phyloP scores from a whole-genome alignment of 2,113 vertebrate genomes.

The Burhinus oedicnemus region DNA sequence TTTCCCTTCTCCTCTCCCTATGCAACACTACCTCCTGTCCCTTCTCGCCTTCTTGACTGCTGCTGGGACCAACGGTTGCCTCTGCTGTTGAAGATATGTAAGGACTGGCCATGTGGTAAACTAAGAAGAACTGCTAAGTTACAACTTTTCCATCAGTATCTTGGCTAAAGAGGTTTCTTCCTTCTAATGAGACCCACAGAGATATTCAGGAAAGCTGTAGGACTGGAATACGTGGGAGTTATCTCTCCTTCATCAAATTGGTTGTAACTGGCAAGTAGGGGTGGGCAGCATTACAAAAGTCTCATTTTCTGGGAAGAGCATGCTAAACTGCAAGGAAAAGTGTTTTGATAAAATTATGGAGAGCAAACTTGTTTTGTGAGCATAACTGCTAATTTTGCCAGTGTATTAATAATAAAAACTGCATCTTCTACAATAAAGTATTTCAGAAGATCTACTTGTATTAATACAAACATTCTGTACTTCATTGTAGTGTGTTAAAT shows the following conservation, averaged over 20 bases:
- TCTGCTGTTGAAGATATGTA: background rate
- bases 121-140: background rate
- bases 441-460: background rate
- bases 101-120: background rate
- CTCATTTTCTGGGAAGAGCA: background rate
- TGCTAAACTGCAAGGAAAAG: background rate
- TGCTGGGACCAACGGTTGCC: background rate
- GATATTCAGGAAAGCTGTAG: background rate
- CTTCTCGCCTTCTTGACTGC: background rate
- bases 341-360: background rate
- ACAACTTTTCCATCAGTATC: background rate
- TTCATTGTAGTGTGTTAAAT: background rate
- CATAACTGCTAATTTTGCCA: background rate
- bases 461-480: background rate
- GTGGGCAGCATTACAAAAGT: background rate
- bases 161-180: background rate
- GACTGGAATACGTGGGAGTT: background rate
- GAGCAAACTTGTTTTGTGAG: background rate
- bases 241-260: background rate
- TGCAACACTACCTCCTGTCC: too few relatives aligned
- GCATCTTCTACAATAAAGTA: background rate
- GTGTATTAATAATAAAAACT: background rate
- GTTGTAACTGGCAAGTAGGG: background rate
- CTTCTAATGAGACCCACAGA: background rate
- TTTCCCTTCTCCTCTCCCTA: background rate